phyloP scores from a whole-genome alignment of 2,888 invertebrate species.

The Allacma fusca region DNA sequence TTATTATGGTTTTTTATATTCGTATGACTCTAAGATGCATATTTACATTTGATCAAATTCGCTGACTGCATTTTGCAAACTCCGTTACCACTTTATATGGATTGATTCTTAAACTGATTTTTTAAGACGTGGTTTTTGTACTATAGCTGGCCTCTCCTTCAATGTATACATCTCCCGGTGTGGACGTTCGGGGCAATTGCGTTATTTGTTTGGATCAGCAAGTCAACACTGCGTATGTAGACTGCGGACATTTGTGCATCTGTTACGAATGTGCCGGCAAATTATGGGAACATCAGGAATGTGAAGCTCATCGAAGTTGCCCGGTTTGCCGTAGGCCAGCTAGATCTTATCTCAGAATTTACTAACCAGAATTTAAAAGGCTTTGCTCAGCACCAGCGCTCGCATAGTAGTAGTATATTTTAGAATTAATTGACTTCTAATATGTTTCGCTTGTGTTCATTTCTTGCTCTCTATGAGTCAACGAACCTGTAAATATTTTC shows the following conservation, averaged over 20 bases:
- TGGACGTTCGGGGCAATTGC: slow-evolving; percentile 28
- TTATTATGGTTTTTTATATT: too few relatives aligned
- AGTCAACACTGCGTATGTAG: slow-evolving; percentile 48
- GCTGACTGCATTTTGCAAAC: too few relatives aligned
- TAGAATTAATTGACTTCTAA: neutral
- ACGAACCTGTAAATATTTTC: neutral
- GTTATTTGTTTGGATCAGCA: slow-evolving; percentile 48
- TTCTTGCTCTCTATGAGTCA: neutral
- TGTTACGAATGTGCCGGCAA: slow-evolving; percentile 43
- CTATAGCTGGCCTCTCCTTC: slow-evolving; percentile 18
- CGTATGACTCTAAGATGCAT: too few relatives aligned
- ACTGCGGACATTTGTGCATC: slow-evolving; percentile 53
- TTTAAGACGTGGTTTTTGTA: neutral
- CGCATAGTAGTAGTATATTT: neutral
- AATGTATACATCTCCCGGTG: neutral
- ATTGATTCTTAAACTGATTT: too few relatives aligned
- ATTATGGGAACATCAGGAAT: neutral
- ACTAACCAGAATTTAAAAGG: neutral
- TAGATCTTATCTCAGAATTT: slow-evolving; percentile 19
- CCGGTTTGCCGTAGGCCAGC: slow-evolving; percentile 7
- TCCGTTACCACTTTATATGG: too few relatives aligned
- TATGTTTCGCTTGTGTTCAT: neutral
- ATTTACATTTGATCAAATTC: too few relatives aligned
- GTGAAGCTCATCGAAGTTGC: neutral
- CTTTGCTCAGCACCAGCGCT: neutral